Evolutionary conservation across 2,888 invertebrate genomes (phyloP), one percentile per base, ranked within the genome.

Genomic region (Axea sp.): DNA sequence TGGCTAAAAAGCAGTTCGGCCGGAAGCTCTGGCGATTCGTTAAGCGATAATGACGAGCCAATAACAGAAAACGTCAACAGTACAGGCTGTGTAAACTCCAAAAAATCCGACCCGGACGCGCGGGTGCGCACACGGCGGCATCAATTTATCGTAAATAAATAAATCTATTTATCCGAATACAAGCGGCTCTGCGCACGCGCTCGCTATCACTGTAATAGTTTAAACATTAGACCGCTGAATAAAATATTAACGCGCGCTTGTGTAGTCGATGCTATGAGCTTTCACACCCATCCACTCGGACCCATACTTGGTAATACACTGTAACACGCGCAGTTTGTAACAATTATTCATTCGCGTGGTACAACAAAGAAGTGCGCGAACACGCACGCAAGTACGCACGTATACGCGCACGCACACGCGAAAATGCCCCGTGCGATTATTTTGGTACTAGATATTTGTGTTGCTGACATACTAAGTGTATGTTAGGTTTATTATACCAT

Each of bases 111-210:
- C 82, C 78, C 76, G 74, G 75, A 77, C 74, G 77, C 76, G 77
- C 76, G 73, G 65, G 72, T 67, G 76, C 77, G 75, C 76, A 76
- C 75, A 75, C 74, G 76, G 76, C 72, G 73, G 79, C 83, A 82
- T 83, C 82, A 83, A 83, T 84, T 83, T 82, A 83, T 82, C 81
- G 82, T 83, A 82, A 83, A 83, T 83, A 83, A 84, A 84, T 84
- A 83, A 83, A 84, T 84, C 82, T 83, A 82, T 84, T 83, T 83
- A 83, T 81, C 77, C 81, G 81, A 64, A 73, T 77, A 69, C 74
- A 51, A 62, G 68, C 60, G 57, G 39, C 71, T 74, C 37, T 65
- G 76, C 76, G 75, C 77, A 65, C 69, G 64, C 72, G 55, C 62
- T 14, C 39, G 55, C 73, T 76, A 78, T 82, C 80, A 76, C 75